Conservation (phyloP, 1,140 invertebrate species). For the Drosophila baimaii region DNA sequence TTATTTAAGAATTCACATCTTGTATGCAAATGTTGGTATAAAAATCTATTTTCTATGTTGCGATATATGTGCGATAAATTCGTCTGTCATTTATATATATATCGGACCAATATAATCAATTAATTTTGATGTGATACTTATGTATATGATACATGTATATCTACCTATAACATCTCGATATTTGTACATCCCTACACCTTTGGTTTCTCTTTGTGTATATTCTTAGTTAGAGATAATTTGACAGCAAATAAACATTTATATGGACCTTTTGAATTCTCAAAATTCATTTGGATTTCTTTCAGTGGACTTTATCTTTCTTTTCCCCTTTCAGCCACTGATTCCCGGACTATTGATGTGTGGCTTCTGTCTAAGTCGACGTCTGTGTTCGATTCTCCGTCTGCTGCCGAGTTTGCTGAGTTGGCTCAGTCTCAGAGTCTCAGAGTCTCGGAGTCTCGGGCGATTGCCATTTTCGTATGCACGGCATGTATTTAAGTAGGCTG, state of each 20-base stretch:
- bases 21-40: too few species aligned
- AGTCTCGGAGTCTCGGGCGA: conserved; percentile 13
- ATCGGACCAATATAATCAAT: too few species aligned
- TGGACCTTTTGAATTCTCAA: not conserved
- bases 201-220: not conserved
- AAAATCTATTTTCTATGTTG: too few species aligned
- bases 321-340: conserved; percentile 6
- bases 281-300: not conserved
- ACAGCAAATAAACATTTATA: not conserved
- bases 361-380: conserved; percentile 20
- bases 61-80: too few species aligned
- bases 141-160: too few species aligned
- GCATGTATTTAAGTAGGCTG: conserved; percentile 75
- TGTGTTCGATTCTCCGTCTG: conserved; percentile 11
- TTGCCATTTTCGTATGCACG: conserved; percentile 69
- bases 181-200: too few species aligned
- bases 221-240: not conserved
- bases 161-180: too few species aligned
- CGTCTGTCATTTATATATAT: too few species aligned
- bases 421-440: conserved; percentile 2
- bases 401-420: conserved; percentile 10
- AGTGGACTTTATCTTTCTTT: conserved; percentile 16
- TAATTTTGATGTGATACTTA: too few species aligned
- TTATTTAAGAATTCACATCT: too few species aligned
- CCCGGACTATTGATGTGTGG: conserved; percentile 64